Conservation (phyloP, 2,113 vertebrate species). For the Danio rerio region DNA sequence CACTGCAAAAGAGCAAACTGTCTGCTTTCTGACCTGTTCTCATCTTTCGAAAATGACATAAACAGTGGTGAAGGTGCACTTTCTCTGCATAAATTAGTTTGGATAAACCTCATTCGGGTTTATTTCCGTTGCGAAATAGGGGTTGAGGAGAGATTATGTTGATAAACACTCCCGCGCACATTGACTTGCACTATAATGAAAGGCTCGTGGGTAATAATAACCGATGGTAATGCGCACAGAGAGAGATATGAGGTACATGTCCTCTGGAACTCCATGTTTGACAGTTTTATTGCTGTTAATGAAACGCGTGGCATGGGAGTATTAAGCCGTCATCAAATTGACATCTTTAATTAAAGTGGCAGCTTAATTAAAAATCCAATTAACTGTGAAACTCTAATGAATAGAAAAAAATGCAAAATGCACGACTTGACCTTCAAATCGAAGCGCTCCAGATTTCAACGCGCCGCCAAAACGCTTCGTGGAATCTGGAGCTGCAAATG, state of each 20-base stretch:
- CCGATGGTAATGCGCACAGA: slow-evolving; percentile 58
- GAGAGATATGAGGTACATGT: slow-evolving; percentile 67
- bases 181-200: slow-evolving; percentile 53
- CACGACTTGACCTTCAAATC: slow-evolving; percentile 71
- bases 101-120: not conserved
- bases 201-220: slow-evolving; percentile 60
- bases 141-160: slow-evolving; percentile 23
- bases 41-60: not conserved
- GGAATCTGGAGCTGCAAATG: slow-evolving; percentile 13
- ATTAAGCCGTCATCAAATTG: slow-evolving; percentile 68
- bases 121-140: not conserved
- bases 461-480: slow-evolving; percentile 45
- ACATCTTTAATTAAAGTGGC: slow-evolving; percentile 76
- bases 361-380: slow-evolving; percentile 79
- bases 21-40: not conserved
- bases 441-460: slow-evolving; percentile 50
- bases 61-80: not conserved
- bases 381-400: slow-evolving; percentile 71
- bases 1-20: not conserved
- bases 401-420: slow-evolving; percentile 65
- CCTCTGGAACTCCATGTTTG: slow-evolving; percentile 61
- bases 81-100: slow-evolving; percentile 3
- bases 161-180: slow-evolving; percentile 26
- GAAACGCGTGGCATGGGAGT: slow-evolving; percentile 65
- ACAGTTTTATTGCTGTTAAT: slow-evolving; percentile 74